phyloP scores from a whole-genome alignment of 2,113 vertebrate genomes.

The Thalassarche chlororhynchos region DNA sequence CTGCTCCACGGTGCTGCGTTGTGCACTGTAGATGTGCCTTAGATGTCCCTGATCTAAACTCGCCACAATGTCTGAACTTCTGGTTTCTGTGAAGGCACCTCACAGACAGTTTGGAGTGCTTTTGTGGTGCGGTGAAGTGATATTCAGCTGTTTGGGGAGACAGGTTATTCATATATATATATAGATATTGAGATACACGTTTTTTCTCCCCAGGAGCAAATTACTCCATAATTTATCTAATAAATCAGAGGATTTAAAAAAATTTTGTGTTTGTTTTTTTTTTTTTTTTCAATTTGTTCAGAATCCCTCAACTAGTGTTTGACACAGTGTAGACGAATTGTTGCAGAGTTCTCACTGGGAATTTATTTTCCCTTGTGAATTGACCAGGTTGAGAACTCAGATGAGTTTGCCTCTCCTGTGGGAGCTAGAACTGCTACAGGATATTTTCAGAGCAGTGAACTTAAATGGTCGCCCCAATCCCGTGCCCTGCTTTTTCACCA shows the following conservation, averaged over 20 bases:
- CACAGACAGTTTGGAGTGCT: not conserved
- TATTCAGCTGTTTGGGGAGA: not conserved
- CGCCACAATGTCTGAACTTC: not conserved
- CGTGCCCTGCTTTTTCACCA: not conserved
- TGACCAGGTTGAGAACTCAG: not conserved
- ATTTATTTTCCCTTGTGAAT: not conserved
- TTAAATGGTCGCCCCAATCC: not conserved
- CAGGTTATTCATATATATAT: not conserved
- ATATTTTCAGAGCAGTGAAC: not conserved
- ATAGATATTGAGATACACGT: not conserved
- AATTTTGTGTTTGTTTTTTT: not conserved
- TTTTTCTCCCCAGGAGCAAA: not conserved
- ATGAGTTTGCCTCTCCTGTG: not conserved
- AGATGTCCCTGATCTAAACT: not conserved
- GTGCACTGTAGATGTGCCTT: not conserved
- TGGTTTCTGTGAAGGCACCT: not conserved
- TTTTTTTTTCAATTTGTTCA: not conserved
- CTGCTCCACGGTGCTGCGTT: not conserved
- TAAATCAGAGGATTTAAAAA: not conserved
- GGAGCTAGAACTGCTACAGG: not conserved
- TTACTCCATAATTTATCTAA: not conserved
- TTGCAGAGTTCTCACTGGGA: not conserved
- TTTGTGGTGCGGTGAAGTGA: not conserved
- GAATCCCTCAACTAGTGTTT: not conserved
- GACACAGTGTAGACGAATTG: not conserved